Base-by-base conservation (phyloP, 2,888 invertebrate genomes). In the Coenonympha arcania region DNA sequence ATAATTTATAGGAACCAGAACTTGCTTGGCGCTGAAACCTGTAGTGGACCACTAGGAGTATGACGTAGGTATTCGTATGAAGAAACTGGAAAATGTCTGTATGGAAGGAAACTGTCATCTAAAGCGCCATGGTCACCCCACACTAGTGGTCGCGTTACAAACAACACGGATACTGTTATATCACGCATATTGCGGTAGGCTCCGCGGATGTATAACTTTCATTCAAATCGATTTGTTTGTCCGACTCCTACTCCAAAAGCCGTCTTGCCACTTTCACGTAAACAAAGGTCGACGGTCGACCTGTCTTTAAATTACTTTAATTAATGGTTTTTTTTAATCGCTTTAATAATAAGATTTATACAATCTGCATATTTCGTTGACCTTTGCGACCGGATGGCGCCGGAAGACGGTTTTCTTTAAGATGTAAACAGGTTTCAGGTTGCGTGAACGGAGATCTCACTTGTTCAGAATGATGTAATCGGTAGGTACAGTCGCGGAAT, bases 111-210 rank as follows among this genome's bases (percentile, higher is more conserved):
- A 36, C 19, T 11, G 6, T 36, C 19, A 11, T 20, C 19, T 8
- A 4, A 15, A 15, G 1, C 16, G 16, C 9, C 11, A 16, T 41
- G n/a, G 16, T 41, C 41, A 41, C 28, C 41, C 31, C n/a, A 44
- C 16, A 24, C 22, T 16, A 44, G 34, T 44, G 44, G 44, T 44
- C 34, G 44, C 36, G 44, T 34, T 44, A 49, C 48, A 31, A 51
- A 42, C 64, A 69, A 75, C 68, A 69, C 74, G 69, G 70, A 73
- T 69, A 71, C 68, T 66, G 69, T 81, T 78, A 76, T 69, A 71
- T 79, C 72, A 79, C 68, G 66, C 66, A 66, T 68, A 44, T 44
- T 63, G 62, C 55, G 63, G 59, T 63, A 58, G 58, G 58, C 59
- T 59, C 61, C 55, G 62, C 60, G 58, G 49, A 52, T 50, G 44